Evolutionary conservation across 2,888 invertebrate genomes (phyloP), one percentile per base, ranked within the genome.

Genomic region (Phyllotreta striolata): DNA sequence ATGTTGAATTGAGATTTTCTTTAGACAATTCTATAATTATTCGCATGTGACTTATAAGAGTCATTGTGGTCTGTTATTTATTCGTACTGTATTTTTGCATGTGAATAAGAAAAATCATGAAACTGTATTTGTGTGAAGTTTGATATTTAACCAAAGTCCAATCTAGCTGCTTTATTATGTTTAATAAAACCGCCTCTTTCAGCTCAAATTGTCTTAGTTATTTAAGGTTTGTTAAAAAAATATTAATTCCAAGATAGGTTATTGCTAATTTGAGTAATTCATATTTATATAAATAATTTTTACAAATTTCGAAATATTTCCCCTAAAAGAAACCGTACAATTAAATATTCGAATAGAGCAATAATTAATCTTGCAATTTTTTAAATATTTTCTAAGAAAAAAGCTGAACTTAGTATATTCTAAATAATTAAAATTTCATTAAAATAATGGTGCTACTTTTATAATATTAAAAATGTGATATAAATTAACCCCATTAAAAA

Each of bases 361-460:
- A 51, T 57, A 47, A 47, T 13, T 41, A 14, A 56, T 49, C 56
- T 49, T 49, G 51, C 34, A 40, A 47, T 55, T 41, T 7, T 62
- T 57, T 55, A 59, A 65, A 66, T 64, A 68, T 68, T 67, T 67
- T 65, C 60, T 65, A 47, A 66, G 69, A 63, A 62, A 63, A 66
- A 60, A 71, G 66, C 54, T 64, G 61, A 64, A 62, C 12, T 13
- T 58, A 59, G 40, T 63, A 39, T 63, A 59, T 37, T 58, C 35
- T 58, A 55, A 56, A 24, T 64, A 64, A 60, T 56, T n/a, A 56
- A 64, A 58, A 64, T 66, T 62, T 64, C 24, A 52, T 56, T 55
- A 64, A 65, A 69, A 43, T 60, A 62, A 70, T 74, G 74, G 74
- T 74, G 74, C 74, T 73, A 73, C 67, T 70, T 67, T 69, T 67